Base-by-base conservation (phyloP, 2,113 vertebrate species). In the Taxidea taxus region DNA sequence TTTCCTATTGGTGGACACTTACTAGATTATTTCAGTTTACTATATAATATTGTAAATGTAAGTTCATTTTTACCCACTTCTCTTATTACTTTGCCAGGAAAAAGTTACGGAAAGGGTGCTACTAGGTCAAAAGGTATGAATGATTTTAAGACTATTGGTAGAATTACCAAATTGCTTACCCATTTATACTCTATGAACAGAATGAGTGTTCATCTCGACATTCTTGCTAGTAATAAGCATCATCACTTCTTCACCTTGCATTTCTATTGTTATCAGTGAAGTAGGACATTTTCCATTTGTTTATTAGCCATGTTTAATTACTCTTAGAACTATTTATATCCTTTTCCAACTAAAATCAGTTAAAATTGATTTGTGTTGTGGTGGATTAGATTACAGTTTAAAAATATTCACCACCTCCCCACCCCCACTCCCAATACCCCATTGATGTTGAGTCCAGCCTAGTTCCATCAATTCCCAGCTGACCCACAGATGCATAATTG, bases 371-470 rank as follows among this genome's bases (percentile, higher is more conserved):
- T 97, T 66, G 31, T 49, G n/a, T 64, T 77, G 74, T 25, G 14
- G 25, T 62, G 64, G 42, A 91, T 94, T 80, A 94, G 42, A 91
- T 94, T 80, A 91, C 9, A 66, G 6, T 80, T 89, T 12, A 94
- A 88, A 94, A 84, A 64, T 72, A 87, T 31, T 80, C 75, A 87
- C 0, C 77, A 14, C 23, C 58, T 49, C 49, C 49, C 66, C 66
- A 68, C 8, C 34, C 31, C 64, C 68, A 10, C 27, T 49, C 27
- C 49, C 49, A 39, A 9, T 4, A 54, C 44, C 31, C 54, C 31
- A 72, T 0, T 66, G 39, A 85, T n/a, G n/a, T 0, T 64, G 18
- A 39, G 58, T 20, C n/a, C 7, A 84, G 62, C 8, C 18, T 37
- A 49, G 34, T n/a, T 68, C 49, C 64, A 18, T 49, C 64, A 75